Percentiles rank a stretch among this genome's conserved stretches.
Conservation (phyloP, 1,140 invertebrate genomes). For the Diplogasteroides magnus region DNA sequence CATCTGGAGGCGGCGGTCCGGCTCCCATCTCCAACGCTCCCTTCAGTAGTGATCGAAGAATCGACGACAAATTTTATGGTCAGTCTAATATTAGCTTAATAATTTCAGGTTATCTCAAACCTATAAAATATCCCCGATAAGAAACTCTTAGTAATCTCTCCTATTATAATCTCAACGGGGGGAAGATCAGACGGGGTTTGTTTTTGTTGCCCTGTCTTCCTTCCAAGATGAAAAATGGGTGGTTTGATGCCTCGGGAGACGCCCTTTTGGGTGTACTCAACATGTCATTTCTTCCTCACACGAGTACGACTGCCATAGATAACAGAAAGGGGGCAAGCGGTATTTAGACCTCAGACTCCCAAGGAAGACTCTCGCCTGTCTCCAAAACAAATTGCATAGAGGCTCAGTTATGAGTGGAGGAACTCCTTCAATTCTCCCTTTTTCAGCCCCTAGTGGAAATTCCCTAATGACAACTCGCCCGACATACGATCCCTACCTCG, state of each 20-base stretch:
- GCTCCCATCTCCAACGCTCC: slow-evolving; percentile 23
- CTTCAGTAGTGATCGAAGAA: slow-evolving; percentile 14
- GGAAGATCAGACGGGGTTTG: no score
- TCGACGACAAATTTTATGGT: no score
- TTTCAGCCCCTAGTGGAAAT: slow-evolving; percentile 19
- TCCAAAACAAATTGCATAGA: neutral
- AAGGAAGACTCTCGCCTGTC: slow-evolving; percentile 5
- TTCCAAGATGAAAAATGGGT: slow-evolving; percentile 2
- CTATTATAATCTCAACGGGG: no score
- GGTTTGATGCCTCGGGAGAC: slow-evolving; percentile 10
- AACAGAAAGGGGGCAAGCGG: slow-evolving; percentile 6
- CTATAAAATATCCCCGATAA: no score
- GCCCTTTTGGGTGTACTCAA: no score
- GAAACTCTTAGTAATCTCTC: no score
- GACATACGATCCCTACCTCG: slow-evolving; percentile 53
- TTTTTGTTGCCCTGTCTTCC: slow-evolving; percentile 2
- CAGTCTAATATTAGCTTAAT: no score
- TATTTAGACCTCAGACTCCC: slow-evolving; percentile 2
- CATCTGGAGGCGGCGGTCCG: slow-evolving; percentile 10
- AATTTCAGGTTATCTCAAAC: no score
- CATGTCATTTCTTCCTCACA: slow-evolving; percentile 1
- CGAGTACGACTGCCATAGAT: neutral
- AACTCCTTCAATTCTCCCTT: neutral
- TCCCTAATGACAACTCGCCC: slow-evolving; percentile 48
- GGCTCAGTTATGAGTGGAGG: slow-evolving; percentile 1